Conservation (phyloP, 2,888 invertebrate species). For the Diaperis boleti region DNA sequence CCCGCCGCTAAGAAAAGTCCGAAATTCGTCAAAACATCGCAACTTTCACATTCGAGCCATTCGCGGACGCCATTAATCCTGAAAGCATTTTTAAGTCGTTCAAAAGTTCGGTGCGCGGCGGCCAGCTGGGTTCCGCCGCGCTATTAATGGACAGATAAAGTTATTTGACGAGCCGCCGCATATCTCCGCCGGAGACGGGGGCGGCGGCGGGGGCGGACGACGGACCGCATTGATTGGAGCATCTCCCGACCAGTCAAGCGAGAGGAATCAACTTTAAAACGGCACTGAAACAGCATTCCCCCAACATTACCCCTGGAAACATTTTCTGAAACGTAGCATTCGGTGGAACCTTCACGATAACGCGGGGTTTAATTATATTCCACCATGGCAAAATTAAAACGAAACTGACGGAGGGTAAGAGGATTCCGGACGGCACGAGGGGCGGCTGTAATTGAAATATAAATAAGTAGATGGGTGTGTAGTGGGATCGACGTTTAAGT, state of each 20-base stretch:
- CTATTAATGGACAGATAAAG: slow-evolving; percentile 44
- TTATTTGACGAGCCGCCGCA: slow-evolving; percentile 44
- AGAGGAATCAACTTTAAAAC: slow-evolving; percentile 67
- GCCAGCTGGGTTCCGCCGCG: slow-evolving; percentile 29
- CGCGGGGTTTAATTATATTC: slow-evolving; percentile 35
- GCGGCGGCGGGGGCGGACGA: slow-evolving; percentile 56
- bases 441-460: too few species aligned
- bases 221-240: slow-evolving; percentile 66
- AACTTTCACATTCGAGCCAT: slow-evolving; percentile 12
- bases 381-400: slow-evolving; percentile 26
- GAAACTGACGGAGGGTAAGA: background rate
- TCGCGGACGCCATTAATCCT: slow-evolving; percentile 24
- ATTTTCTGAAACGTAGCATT: slow-evolving; percentile 38
- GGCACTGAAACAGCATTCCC: slow-evolving; percentile 50
- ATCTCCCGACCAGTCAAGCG: slow-evolving; percentile 66
- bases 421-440: background rate
- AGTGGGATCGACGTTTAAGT: too few species aligned
- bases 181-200: slow-evolving; percentile 42
- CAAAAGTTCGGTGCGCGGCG: slow-evolving; percentile 23
- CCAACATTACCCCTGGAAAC: slow-evolving; percentile 41
- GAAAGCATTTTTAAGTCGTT: slow-evolving; percentile 31
- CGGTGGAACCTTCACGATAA: slow-evolving; percentile 33
- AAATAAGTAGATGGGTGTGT: too few species aligned
- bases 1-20: too few species aligned
- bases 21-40: background rate